Conservation (phyloP, 2,888 invertebrate species). For the Macrophya alboannulata region DNA sequence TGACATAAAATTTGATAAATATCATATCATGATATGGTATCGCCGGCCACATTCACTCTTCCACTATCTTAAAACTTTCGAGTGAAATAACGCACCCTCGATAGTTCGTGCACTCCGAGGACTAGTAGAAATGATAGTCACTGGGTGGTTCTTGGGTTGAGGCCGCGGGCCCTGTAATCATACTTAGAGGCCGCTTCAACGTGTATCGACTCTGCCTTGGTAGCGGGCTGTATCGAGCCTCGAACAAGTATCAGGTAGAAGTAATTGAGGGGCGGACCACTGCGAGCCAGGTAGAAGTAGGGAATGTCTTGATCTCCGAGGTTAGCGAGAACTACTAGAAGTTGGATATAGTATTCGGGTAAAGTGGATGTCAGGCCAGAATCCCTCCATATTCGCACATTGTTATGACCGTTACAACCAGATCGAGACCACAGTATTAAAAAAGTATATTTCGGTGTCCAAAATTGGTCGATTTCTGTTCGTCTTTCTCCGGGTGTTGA, state of each 20-base stretch:
- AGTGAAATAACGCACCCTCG: not conserved
- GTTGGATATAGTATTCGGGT: not conserved
- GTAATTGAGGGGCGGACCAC: constrained; percentile 52
- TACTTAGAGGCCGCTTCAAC: constrained; percentile 56
- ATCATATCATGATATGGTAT: not conserved
- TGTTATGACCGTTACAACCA: not conserved
- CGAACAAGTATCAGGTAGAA: constrained; percentile 54
- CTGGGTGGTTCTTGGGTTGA: constrained; percentile 31
- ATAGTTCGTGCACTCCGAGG: not conserved
- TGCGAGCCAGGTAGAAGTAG: constrained; percentile 52
- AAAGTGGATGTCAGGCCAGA: constrained; percentile 15
- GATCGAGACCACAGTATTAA: not conserved
- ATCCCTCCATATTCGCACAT: not conserved
- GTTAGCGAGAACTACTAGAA: constrained; percentile 27
- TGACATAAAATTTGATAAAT: not conserved
- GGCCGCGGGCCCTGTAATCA: constrained; percentile 58
- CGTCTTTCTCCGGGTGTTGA: not conserved
- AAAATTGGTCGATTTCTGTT: not conserved
- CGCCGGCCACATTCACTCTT: not conserved
- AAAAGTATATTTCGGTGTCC: not conserved
- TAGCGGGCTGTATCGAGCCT: constrained; percentile 46
- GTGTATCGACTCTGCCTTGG: constrained; percentile 45
- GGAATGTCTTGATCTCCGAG: constrained; percentile 48
- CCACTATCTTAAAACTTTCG: not conserved
- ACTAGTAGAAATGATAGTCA: constrained; percentile 54